phyloP scores from a whole-genome alignment of 2,797 vertebrate genomes.

The Melanitta fusca region DNA sequence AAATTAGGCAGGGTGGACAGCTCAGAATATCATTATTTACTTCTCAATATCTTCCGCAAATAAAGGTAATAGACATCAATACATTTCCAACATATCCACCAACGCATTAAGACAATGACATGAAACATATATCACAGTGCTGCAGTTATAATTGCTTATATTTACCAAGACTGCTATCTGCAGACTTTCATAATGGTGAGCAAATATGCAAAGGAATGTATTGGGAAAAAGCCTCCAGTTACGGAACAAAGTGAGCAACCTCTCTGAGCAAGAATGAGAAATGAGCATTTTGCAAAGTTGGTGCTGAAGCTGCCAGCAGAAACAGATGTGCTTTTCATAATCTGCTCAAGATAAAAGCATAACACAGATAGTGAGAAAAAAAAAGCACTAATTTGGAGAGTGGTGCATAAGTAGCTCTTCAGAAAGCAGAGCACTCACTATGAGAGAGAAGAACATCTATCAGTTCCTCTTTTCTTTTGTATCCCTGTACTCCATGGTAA shows the following conservation, averaged over 20 bases:
- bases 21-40: not conserved
- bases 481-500: not conserved
- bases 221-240: not conserved
- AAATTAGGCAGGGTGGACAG: not conserved
- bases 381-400: not conserved
- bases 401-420: not conserved
- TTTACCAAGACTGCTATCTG: not conserved
- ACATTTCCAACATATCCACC: not conserved
- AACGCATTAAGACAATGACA: not conserved
- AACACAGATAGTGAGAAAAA: not conserved
- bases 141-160: not conserved
- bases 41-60: not conserved
- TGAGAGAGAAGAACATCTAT: not conserved
- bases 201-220: not conserved
- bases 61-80: not conserved
- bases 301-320: not conserved
- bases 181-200: not conserved
- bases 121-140: not conserved
- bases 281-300: not conserved
- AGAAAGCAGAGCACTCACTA: not conserved
- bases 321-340: not conserved
- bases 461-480: not conserved
- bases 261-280: constrained; percentile 8
- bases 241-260: not conserved
- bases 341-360: not conserved